Conservation (phyloP, 2,797 vertebrate species). For the Alcedo atthis region DNA sequence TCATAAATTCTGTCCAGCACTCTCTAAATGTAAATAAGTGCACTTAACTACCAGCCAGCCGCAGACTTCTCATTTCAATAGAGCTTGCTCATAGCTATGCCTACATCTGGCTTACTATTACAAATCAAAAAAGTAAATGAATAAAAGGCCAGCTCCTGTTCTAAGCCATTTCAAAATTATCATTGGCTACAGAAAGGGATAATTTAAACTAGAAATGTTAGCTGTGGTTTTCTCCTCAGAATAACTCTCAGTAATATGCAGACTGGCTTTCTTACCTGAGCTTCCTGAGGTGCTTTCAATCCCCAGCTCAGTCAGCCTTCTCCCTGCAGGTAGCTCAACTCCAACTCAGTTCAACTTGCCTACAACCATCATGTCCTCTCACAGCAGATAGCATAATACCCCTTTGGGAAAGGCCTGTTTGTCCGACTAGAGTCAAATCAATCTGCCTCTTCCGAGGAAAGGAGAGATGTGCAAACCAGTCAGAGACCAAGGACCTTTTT, state of each 20-base stretch:
- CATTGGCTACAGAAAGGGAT: not conserved
- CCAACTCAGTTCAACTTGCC: not conserved
- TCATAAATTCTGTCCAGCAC: not conserved
- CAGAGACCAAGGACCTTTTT: not conserved
- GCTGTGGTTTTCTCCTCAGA: not conserved
- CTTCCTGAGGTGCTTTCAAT: slow-evolving; percentile 14
- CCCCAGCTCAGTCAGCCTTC: not conserved
- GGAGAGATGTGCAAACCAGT: not conserved
- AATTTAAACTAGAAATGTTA: not conserved
- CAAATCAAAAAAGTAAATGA: not conserved
- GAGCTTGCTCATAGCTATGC: not conserved
- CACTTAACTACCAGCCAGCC: not conserved
- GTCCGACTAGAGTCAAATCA: not conserved
- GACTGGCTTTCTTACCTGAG: not conserved
- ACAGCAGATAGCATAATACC: not conserved
- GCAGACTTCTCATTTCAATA: not conserved
- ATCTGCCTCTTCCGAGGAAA: not conserved
- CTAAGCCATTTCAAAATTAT: not conserved
- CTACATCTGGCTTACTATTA: not conserved
- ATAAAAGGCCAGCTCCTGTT: not conserved
- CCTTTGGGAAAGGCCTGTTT: not conserved
- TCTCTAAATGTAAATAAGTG: not conserved
- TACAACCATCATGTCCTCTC: not conserved
- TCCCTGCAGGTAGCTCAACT: not conserved
- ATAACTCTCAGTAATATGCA: not conserved